Conservation (phyloP, 2,888 invertebrate species). For the Chromoteleia sp. region DNA sequence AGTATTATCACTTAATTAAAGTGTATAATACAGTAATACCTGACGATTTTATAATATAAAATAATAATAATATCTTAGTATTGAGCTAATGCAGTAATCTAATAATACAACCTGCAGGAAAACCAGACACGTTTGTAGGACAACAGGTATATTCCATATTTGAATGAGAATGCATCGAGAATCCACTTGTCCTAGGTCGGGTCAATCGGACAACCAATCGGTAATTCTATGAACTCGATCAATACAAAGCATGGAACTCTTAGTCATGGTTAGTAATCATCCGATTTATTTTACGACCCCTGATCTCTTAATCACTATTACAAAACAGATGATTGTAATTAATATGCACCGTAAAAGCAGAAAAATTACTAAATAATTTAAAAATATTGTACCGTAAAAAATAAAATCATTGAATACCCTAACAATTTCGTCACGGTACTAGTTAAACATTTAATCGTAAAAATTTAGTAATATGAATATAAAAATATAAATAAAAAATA, state of each 20-base stretch:
- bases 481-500: conserved; percentile 30
- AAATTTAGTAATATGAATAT: background rate
- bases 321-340: conserved; percentile 34
- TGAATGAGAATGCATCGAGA: conserved; percentile 63
- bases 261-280: conserved; percentile 30
- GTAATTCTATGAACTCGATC: conserved; percentile 58
- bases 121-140: conserved; percentile 50
- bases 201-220: conserved; percentile 69
- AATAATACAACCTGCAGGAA: background rate
- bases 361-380: conserved; percentile 18
- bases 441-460: conserved; percentile 11
- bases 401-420: conserved; percentile 16
- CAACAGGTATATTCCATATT: conserved; percentile 64
- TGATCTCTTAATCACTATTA: conserved; percentile 16
- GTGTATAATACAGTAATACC: no score
- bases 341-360: background rate
- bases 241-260: conserved; percentile 43
- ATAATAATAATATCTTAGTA: background rate
- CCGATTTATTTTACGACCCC: conserved; percentile 22
- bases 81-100: background rate
- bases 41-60: no score
- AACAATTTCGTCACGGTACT: conserved; percentile 31
- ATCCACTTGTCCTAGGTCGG: conserved; percentile 70
- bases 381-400: background rate
- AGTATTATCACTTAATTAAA: no score